phyloP scores from a whole-genome alignment of 2,888 invertebrate genomes.

The Caenorhabditis sp. region DNA sequence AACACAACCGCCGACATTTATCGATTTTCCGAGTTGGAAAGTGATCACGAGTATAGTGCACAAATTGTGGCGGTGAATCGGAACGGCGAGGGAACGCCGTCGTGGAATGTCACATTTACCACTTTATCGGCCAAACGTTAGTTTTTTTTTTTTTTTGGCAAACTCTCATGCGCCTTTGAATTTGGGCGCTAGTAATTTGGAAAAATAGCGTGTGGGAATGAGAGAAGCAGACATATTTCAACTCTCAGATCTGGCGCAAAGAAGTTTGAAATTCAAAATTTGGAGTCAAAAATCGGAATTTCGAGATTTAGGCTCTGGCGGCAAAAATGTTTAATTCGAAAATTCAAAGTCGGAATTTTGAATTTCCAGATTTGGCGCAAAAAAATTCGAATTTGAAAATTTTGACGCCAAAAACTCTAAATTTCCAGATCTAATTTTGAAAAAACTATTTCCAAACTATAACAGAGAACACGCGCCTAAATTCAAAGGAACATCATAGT shows the following conservation, averaged over 20 bases:
- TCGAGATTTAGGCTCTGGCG: neutral
- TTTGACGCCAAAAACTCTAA: too few species aligned
- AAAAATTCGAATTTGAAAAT: too few species aligned
- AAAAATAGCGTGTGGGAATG: neutral
- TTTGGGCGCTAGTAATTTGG: too few species aligned
- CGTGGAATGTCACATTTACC: constrained; percentile 53
- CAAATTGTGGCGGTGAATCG: constrained; percentile 43
- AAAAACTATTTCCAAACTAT: too few species aligned
- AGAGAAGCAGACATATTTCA: too few species aligned
- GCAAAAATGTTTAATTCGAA: neutral
- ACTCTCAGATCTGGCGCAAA: too few species aligned
- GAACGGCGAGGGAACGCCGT: constrained; percentile 45
- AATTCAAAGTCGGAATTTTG: neutral
- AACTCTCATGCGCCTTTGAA: too few species aligned
- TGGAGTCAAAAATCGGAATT: neutral
- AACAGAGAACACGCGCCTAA: too few species aligned
- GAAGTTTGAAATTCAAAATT: too few species aligned
- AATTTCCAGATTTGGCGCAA: neutral
- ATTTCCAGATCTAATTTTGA: too few species aligned
- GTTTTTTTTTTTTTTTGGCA: too few species aligned
- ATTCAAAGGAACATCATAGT: too few species aligned
- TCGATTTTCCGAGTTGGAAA: constrained; percentile 26
- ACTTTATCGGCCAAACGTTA: constrained; percentile 34
- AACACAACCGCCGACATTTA: constrained; percentile 46
- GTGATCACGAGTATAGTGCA: constrained; percentile 33